Conservation (phyloP, 2,888 invertebrate genomes). For the Eucera pruinosa region DNA sequence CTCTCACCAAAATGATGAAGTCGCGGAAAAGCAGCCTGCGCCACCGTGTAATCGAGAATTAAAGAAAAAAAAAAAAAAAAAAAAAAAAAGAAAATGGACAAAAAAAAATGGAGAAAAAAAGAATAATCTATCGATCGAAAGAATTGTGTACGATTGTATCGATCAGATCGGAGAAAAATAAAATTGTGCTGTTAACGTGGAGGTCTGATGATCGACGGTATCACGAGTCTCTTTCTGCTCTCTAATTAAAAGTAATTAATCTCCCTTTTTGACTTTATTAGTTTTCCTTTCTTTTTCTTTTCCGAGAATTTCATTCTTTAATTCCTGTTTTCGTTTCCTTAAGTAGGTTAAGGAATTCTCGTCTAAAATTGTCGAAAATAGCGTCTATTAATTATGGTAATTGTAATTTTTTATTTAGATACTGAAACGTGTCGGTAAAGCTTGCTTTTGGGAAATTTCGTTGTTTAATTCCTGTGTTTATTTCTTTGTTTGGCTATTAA, state of each 20-base stretch:
- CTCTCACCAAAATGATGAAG: constrained; percentile 7
- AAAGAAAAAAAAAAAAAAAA: not conserved
- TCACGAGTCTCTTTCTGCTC: constrained; percentile 13
- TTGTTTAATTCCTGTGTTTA: not conserved
- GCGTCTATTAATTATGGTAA: too few relatives aligned
- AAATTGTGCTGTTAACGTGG: constrained; percentile 55
- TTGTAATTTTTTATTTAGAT: too few relatives aligned
- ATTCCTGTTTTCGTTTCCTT: too few relatives aligned
- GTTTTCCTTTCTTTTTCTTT: too few relatives aligned
- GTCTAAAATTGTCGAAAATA: too few relatives aligned
- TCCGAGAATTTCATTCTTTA: too few relatives aligned
- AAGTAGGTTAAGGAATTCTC: too few relatives aligned
- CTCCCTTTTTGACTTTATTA: not conserved
- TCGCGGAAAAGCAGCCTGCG: constrained; percentile 65
- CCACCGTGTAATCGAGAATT: constrained; percentile 63
- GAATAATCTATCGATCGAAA: constrained; percentile 34
- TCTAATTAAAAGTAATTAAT: constrained; percentile 1
- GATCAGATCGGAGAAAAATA: constrained; percentile 49
- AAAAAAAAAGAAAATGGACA: constrained; percentile 9
- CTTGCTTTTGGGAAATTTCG: too few relatives aligned
- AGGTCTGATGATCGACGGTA: constrained; percentile 23
- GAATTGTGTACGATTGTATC: constrained; percentile 56
- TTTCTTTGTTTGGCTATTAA: not conserved
- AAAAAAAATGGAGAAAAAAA: not conserved
- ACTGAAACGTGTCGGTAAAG: too few relatives aligned